Evolutionary conservation across 2,113 vertebrate genomes (phyloP).

Genomic region (Laticauda colubrina): DNA sequence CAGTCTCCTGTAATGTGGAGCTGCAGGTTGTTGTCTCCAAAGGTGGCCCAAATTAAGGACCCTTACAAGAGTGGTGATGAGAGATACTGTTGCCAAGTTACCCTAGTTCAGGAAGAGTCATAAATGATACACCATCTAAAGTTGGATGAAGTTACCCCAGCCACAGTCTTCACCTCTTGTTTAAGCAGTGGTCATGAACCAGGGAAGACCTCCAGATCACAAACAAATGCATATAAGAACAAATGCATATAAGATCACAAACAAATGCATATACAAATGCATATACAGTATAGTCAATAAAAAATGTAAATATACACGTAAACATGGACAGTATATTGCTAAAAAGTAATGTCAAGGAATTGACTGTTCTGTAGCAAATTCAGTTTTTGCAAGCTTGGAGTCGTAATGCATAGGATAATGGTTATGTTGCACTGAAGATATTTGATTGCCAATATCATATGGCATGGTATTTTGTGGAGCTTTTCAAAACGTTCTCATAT

Average conservation of each 20-base stretch:
- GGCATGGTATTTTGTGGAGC: conserved; percentile 15
- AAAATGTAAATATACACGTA: background rate
- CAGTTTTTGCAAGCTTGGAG: background rate
- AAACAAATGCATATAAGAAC: background rate
- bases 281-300: background rate
- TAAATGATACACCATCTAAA: background rate
- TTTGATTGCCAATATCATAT: conserved; percentile 16
- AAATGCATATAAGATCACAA: background rate
- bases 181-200: background rate
- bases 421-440: conserved; percentile 11
- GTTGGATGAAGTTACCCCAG: background rate
- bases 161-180: background rate
- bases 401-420: conserved; percentile 2
- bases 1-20: background rate
- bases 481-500: background rate
- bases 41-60: background rate
- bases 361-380: conserved; percentile 18
- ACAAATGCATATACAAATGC: background rate
- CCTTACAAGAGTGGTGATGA: background rate
- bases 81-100: background rate
- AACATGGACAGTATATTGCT: background rate
- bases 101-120: background rate
- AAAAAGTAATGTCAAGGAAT: background rate
- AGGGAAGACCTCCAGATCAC: background rate
- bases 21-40: background rate